Percentiles rank a stretch among this genome's conserved stretches.
Conservation (phyloP, 53 echinoderm and acorn worm species). For the Apostichopus leukothele region DNA sequence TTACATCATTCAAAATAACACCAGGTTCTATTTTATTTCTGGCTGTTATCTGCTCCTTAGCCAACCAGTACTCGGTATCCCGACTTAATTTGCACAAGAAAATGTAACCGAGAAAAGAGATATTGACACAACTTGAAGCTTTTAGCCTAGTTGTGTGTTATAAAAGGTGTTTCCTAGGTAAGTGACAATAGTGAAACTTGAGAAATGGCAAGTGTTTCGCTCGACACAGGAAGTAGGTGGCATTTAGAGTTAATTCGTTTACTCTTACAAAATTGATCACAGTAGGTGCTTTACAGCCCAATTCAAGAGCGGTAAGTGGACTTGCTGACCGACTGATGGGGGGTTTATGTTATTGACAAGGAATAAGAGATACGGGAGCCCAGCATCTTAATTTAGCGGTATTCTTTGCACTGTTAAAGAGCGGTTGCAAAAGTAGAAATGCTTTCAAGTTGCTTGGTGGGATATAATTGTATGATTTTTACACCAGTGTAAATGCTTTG, state of each 20-base stretch:
- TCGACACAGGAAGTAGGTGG: neutral
- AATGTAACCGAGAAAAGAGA: neutral
- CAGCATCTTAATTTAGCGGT: neutral
- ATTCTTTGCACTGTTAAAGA: too few species aligned
- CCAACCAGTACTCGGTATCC: too few species aligned
- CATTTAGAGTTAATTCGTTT: constrained; percentile 14
- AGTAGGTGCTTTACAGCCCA: neutral
- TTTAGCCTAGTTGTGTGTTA: constrained; percentile 2
- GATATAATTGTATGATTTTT: too few species aligned
- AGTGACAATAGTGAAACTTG: neutral
- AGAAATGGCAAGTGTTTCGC: constrained; percentile 1
- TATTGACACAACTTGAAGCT: neutral
- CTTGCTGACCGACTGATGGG: neutral
- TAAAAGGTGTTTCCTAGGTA: neutral
- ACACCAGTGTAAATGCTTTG: too few species aligned
- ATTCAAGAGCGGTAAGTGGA: neutral
- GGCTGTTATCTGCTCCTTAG: too few species aligned
- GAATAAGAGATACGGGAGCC: neutral
- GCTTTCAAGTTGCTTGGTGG: too few species aligned
- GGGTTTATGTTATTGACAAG: neutral
- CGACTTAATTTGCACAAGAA: neutral
- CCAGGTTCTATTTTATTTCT: too few species aligned
- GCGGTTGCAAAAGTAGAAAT: too few species aligned
- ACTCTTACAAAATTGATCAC: constrained; percentile 7
- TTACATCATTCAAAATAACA: too few species aligned